Evolutionary conservation across 1,140 invertebrate genomes (phyloP), one percentile per base, ranked within the genome.

Genomic region (Drosophila sp.): DNA sequence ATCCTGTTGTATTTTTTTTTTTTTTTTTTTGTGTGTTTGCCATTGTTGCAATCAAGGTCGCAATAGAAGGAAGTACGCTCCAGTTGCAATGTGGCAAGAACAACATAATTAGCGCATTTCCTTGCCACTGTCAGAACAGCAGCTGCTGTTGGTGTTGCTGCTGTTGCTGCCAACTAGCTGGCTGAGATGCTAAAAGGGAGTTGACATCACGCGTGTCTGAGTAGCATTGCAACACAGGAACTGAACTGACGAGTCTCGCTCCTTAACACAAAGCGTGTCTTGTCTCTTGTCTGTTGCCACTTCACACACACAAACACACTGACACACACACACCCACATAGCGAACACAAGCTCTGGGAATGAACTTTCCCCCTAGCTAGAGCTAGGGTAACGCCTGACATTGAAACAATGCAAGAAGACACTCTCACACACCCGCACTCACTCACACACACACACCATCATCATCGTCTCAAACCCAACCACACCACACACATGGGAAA

Each of bases 21-120:
- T 44, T n/a, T 44, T 44, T n/a, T 47, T 47, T 23, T 23, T 25
- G 71, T 58, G 25, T 57, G 35, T 64, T 65, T 77, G 74, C 64
- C 61, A 27, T 38, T 40, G 17, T n/a, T 60, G 44, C 71, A 70
- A 78, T 82, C 81, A 85, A 85, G 81, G 81, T 85, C 81, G 77
- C 63, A 57, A 32, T 35, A 30, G 38, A 4, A 60, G 40, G 41
- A 69, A 60, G 33, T 55, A 33, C 38, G 61, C 50, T 35, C 38
- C 64, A 62, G 40, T 47, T 64, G 40, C 61, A 69, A 50, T 54
- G 64, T 50, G 30, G 50, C 63, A 70, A 66, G 55, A 76, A 70
- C 72, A 80, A 87, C 83, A 86, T 86, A 86, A 86, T 86, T 86
- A 86, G 83, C 79, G 83, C 84, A 79, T 89, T 86, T 87, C 70